Evolutionary conservation across 2,888 invertebrate genomes (phyloP).

Genomic region (Gnatocerus cornutus): DNA sequence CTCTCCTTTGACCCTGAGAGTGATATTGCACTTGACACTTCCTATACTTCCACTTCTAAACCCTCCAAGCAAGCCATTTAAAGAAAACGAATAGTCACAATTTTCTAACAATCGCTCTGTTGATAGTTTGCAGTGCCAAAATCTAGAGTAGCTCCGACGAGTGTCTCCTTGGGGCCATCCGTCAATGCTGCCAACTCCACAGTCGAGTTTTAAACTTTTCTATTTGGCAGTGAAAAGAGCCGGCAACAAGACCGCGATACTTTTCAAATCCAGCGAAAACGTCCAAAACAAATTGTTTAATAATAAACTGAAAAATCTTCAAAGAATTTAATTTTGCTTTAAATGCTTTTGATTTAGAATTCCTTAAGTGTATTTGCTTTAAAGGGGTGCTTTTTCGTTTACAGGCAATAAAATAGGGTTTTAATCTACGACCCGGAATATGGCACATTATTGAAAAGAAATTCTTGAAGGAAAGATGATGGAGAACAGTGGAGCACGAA

Average conservation of each 20-base stretch:
- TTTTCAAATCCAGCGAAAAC: constrained; percentile 1
- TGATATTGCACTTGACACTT: neutral
- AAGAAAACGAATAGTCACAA: constrained; percentile 22
- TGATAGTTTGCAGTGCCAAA: constrained; percentile 40
- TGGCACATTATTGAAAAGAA: constrained; percentile 43
- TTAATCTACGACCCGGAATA: constrained; percentile 39
- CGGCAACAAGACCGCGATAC: constrained; percentile 1
- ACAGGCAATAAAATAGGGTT: constrained; percentile 41
- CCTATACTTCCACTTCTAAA: neutral
- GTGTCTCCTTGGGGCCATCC: constrained; percentile 57
- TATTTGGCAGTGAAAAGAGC: constrained; percentile 51
- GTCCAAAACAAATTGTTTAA: constrained; percentile 41
- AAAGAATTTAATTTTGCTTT: constrained; percentile 42
- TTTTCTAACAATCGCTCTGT: constrained; percentile 33
- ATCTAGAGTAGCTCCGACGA: constrained; percentile 41
- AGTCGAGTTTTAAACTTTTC: constrained; percentile 58
- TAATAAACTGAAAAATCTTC: constrained; percentile 42
- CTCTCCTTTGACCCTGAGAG: neutral
- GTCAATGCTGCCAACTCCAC: constrained; percentile 59
- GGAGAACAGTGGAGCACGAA: constrained; percentile 30
- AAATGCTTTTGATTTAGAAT: constrained; percentile 39
- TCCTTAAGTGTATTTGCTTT: constrained; percentile 46
- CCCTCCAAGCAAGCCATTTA: constrained; percentile 10
- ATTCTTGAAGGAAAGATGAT: constrained; percentile 27
- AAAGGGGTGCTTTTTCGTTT: constrained; percentile 39